These are phyloP conservation scores for Brachylomia viminalis DNA, from an alignment of 2,888 invertebrate species.

Conservation along the genomic window DNA sequence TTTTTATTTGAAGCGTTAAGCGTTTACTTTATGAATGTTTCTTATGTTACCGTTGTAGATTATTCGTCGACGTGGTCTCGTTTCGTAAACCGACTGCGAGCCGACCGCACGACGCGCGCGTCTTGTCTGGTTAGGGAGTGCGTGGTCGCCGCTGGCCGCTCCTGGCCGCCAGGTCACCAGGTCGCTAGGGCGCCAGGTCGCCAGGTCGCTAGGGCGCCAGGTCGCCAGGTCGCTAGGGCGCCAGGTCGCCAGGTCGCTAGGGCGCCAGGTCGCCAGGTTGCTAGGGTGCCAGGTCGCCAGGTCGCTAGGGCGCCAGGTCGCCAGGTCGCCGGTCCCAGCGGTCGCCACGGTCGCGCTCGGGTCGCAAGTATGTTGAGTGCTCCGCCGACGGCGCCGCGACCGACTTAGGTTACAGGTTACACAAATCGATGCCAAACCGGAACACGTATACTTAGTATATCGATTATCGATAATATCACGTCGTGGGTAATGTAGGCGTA, in stretches of 20 bases:
- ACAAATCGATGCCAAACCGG: conserved; percentile 88
- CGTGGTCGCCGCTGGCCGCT: conserved; percentile 10
- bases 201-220: conserved; percentile 1
- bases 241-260: background rate
- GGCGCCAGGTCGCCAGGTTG: background rate
- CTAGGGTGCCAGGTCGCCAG: background rate
- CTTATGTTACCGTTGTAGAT: conserved; percentile 78
- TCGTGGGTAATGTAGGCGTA: conserved; percentile 86
- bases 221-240: conserved; percentile 23
- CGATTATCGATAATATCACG: conserved; percentile 86
- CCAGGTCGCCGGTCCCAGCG: background rate
- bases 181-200: background rate
- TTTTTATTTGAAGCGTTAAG: conserved; percentile 75
- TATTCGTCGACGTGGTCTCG: conserved; percentile 80
- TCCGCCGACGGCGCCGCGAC: conserved; percentile 73
- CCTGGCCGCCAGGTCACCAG: background rate
- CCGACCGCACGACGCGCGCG: conserved; percentile 63
- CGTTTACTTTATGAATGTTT: conserved; percentile 72
- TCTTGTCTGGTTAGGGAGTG: conserved; percentile 36
- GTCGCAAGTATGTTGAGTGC: conserved; percentile 57
- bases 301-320: background rate
- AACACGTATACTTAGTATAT: conserved; percentile 88
- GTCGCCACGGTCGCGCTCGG: conserved; percentile 26
- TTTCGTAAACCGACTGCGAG: conserved; percentile 73
- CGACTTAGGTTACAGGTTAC: conserved; percentile 82